Base-by-base conservation (phyloP, 2,888 invertebrate species). In the Tetheella fluctuosa region DNA sequence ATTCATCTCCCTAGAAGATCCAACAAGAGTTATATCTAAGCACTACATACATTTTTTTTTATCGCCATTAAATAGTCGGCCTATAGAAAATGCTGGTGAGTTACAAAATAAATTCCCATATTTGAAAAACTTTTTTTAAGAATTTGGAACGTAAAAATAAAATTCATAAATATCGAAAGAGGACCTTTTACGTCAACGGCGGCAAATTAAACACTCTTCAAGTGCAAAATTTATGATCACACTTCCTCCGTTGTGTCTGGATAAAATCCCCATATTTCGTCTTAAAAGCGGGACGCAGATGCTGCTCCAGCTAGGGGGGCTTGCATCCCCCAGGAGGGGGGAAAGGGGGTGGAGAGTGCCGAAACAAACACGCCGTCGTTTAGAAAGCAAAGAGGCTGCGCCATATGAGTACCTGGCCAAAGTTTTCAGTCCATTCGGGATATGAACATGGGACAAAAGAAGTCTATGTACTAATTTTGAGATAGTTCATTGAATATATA, bases 361-460 rank as follows among this genome's bases (percentile, higher is more conserved):
- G 81, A 81, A 84, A 83, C 85, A 85, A 86, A 85, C 84, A 83
- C 73, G 74, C 72, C 74, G 69, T 76, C 75, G 75, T 77, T 75
- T 75, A 79, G 77, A 78, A 79, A 70, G 74, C 76, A 54, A 54
- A 54, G 28, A 54, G 28, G 54, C 17, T 54, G 10, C 28, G 54
- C 25, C 28, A 30, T 54, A 23, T 17, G 28, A 54, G 54, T 53
- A 10, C 20, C 20, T 2, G 20, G 20, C 48, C 17, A 2, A 48
- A 48, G 48, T 48, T 48, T 48, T 17, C 17, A 48, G 48, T 17
- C 20, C 20, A 48, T 15, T 25, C 25, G 53, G 23, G 52, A 52
- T 53, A 53, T 25, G 13, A 23, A 53, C 53, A 8, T 1, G 53
- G 48, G 15, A 42, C 17, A 42, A 48, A 48, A 48, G 48, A 20